Base-by-base conservation (phyloP, 2,113 vertebrate genomes). In the Etia nguti region DNA sequence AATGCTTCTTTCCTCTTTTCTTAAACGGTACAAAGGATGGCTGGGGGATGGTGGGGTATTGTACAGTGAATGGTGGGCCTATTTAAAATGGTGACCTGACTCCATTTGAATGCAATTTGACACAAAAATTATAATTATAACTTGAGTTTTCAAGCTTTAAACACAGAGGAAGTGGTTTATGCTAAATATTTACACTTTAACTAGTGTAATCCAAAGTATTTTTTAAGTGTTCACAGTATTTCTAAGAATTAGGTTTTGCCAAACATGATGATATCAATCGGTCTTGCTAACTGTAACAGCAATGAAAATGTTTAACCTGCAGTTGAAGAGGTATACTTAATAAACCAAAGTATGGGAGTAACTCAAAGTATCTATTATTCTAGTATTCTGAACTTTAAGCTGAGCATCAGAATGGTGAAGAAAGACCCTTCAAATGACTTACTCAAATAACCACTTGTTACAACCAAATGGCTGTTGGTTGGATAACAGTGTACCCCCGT, bases 1-100 rank as follows among this genome's bases (percentile, higher is more conserved):
- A 87, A 83, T 85, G 73, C 91, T 92, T 93, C 92, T 90, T 89
- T 88, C 88, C 86, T 90, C 84, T 83, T 90, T 84, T 62, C 48
- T 56, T 56, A 86, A 68, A 79, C 82, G 43, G 54, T 62, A 65
- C 54, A 83, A 43, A 24, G 5, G 15, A 43, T 34, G 79, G 55
- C 52, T 81, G 16, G 29, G 20, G 4, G 43, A 48, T 31, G 56
- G 55, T 18, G 3, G 59, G 48, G 81, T 75, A 62, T 3, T 22
- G 29, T 70, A 79, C 48, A 46, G 41, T 84, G 13, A 2, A 80
- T 18, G 15, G 20, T 10, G 24, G 56, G 4, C 48, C 11, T 55
- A 2, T 80, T 41, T 22, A 88, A 38, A 52, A 82, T 8, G 18
- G 10, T 54, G 10, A 56, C 18, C 24, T 36, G 22, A 2, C 29